Conservation (phyloP, 2,797 vertebrate species). For the Heteromormyrus szaboi region DNA sequence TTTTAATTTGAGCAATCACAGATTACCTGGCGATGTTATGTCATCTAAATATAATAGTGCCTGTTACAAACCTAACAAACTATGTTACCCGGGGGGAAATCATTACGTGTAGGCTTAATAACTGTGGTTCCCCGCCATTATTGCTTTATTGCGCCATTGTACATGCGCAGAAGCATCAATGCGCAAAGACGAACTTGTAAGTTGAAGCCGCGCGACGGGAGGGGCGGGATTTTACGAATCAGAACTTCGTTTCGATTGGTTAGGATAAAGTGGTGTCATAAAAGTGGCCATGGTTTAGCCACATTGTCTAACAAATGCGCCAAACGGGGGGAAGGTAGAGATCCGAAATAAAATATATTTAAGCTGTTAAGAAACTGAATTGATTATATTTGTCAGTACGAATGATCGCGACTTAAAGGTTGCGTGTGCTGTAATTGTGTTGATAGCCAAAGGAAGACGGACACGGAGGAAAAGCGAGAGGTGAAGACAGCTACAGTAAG, state of each 20-base stretch:
- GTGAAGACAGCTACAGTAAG: conserved; percentile 15
- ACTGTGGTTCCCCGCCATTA: conserved; percentile 9
- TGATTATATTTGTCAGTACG: not conserved
- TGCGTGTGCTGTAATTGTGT: not conserved
- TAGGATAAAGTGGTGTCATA: conserved; percentile 24
- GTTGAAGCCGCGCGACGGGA: conserved; percentile 40
- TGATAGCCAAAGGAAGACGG: not conserved
- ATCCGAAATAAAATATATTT: conserved; percentile 2
- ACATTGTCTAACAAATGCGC: conserved; percentile 42
- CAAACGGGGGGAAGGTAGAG: conserved; percentile 18
- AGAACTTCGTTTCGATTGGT: conserved; percentile 34
- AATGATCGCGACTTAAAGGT: not conserved
- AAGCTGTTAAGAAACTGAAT: not conserved
- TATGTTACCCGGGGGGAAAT: not conserved
- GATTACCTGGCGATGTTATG: not conserved
- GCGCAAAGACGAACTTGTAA: conserved; percentile 33
- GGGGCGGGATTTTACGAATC: conserved; percentile 30
- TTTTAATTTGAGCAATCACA: not conserved
- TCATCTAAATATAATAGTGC: not conserved
- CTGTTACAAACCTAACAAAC: not conserved
- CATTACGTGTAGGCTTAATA: not conserved
- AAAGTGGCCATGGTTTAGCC: conserved; percentile 35
- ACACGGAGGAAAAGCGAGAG: not conserved
- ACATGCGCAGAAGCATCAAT: conserved; percentile 36
- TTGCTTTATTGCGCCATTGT: conserved; percentile 20